Base-by-base conservation (phyloP, 1,140 invertebrate genomes). In the Aphelenchoides besseyi region DNA sequence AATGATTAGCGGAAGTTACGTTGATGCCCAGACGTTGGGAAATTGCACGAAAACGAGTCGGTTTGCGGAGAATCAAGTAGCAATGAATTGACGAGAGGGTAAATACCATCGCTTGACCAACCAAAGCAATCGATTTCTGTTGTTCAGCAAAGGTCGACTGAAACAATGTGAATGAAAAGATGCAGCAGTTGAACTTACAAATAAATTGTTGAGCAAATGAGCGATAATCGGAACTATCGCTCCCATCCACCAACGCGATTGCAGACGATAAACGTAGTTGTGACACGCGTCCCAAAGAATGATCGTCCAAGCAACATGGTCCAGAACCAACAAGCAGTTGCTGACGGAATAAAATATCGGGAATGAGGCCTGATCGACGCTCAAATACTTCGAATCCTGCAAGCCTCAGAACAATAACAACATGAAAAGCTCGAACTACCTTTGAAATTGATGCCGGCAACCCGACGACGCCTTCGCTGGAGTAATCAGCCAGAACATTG, bases 401-500 rank as follows among this genome's bases (percentile, higher is more conserved):
- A 74, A 68, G 35, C 1, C 9, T 16, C 9, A 30, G 53, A 69
- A 2, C 29, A 23, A 2, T 37, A 23, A 54, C 32, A 9, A 32
- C 16, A 9, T 48, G 3, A 67, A 63, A 23, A 28, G 26, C 1
- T 28, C 23, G 52, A 55, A n/a, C 2, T 28, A 72, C 69, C 55
- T 36, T 32, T 30, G 73, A 37, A 29, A 76, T 53, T 3, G 69
- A 28, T 9, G 75, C 62, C 2, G 76, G 78, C 48, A 78, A 41
- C 26, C 76, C 76, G 30, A 80, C 78, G 29, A 78, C 69, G 5
- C 76, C 76, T 12, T 80, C 75, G 30, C 54, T 52, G 16, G 68
- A 78, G 52, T 67, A 74, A 33, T 76, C 76, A 9, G 76, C 76
- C 12, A 78, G 2, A 30, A 80, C 64, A 52, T 78, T 78, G n/a